These are phyloP conservation scores for Loxodonta africana DNA, from an alignment of 2,113 vertebrate genomes.

Conservation along the genomic window DNA sequence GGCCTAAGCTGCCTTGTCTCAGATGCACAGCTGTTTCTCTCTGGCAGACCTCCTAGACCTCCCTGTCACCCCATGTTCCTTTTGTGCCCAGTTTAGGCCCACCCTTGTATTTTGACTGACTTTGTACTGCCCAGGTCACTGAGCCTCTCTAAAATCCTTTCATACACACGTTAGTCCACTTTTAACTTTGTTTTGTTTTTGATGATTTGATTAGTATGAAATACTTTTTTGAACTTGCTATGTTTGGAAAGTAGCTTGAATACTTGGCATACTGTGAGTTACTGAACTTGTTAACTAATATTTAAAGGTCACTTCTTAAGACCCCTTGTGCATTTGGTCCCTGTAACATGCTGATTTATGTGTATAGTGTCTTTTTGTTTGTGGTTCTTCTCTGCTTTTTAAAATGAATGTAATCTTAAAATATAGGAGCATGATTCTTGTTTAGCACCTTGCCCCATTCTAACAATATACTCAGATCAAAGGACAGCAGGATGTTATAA, in stretches of 20 bases:
- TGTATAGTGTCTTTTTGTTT: background rate
- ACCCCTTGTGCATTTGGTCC: background rate
- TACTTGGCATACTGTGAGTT: background rate
- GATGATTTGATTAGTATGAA: background rate
- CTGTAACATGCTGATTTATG: background rate
- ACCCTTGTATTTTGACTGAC: background rate
- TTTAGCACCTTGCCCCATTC: background rate
- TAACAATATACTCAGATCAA: background rate
- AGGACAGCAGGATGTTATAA: background rate
- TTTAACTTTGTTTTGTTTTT: slow-evolving; percentile 37
- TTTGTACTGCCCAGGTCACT: background rate
- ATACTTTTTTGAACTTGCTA: background rate
- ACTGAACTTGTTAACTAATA: background rate
- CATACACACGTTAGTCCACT: background rate
- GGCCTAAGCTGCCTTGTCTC: rapidly evolving
- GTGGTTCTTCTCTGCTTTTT: slow-evolving; percentile 19
- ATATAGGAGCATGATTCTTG: background rate
- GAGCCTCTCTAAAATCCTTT: background rate
- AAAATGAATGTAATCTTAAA: slow-evolving; percentile 34
- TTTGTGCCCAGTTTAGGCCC: background rate
- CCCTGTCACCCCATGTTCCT: background rate
- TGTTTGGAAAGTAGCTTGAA: background rate
- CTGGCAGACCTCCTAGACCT: background rate
- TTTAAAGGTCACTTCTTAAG: slow-evolving; percentile 22
- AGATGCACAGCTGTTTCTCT: background rate